phyloP scores from a whole-genome alignment of 2,888 invertebrate genomes.

The Philopedon plagiatum region DNA sequence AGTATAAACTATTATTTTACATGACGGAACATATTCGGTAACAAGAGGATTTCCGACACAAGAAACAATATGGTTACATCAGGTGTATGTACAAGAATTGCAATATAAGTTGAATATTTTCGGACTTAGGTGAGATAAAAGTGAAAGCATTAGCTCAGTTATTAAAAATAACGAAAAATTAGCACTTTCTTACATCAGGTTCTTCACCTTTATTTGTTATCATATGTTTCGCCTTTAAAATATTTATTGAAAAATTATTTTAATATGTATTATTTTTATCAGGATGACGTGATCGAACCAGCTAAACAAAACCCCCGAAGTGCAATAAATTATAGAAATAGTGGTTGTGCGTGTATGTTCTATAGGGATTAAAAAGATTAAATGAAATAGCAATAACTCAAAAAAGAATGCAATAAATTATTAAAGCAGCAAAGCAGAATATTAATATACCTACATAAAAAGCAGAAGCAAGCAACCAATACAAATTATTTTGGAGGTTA shows the following conservation, averaged over 20 bases:
- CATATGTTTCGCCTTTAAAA: background rate
- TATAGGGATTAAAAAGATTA: background rate
- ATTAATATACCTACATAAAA: constrained; percentile 1
- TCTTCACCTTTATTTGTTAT: too few species aligned
- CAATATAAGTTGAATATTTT: too few species aligned
- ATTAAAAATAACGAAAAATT: too few species aligned
- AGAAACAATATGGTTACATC: too few species aligned
- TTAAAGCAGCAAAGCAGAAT: background rate
- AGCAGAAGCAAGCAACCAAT: constrained; percentile 11
- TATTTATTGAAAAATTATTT: background rate
- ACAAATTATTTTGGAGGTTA: background rate
- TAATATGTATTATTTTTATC: background rate
- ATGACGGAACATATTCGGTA: too few species aligned
- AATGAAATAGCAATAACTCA: background rate
- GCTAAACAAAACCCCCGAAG: constrained; percentile 15
- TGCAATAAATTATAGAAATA: constrained; percentile 57
- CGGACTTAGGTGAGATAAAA: too few species aligned
- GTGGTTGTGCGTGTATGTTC: constrained; percentile 74
- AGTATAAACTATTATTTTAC: too few species aligned
- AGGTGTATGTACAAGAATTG: too few species aligned
- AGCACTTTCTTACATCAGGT: too few species aligned
- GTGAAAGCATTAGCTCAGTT: too few species aligned
- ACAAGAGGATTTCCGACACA: too few species aligned
- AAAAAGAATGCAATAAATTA: background rate
- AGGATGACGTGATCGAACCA: background rate